phyloP scores from a whole-genome alignment of 2,888 invertebrate genomes.

The Mythimna ferrago region DNA sequence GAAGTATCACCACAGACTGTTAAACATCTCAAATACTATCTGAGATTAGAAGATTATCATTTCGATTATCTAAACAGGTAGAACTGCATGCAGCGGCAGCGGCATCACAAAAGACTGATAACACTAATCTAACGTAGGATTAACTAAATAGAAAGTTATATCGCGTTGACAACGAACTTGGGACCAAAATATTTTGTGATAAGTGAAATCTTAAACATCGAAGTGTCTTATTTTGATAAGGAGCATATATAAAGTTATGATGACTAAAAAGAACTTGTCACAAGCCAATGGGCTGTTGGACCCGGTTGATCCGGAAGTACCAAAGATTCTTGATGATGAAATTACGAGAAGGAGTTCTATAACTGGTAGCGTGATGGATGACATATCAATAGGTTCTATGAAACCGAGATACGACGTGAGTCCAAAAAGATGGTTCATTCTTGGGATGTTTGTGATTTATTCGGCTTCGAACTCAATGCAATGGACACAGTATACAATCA shows the following conservation, averaged over 20 bases:
- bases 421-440: constrained; percentile 94
- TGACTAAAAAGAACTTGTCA: constrained; percentile 52
- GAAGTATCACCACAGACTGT: background rate
- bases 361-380: constrained; percentile 78
- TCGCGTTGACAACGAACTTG: constrained; percentile 30
- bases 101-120: constrained; percentile 59
- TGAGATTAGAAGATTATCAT: constrained; percentile 37
- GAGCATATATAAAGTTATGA: constrained; percentile 26
- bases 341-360: constrained; percentile 64
- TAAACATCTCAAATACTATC: constrained; percentile 15
- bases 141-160: constrained; percentile 37
- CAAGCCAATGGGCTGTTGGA: constrained; percentile 49
- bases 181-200: constrained; percentile 49
- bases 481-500: constrained; percentile 99
- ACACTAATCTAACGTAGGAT: constrained; percentile 30
- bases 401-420: constrained; percentile 90
- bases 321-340: constrained; percentile 65
- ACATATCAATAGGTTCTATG: background rate
- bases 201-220: constrained; percentile 13
- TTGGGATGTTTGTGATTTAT: constrained; percentile 95
- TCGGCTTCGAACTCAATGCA: constrained; percentile 98
- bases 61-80: constrained; percentile 46
- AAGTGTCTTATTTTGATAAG: constrained; percentile 44
- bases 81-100: constrained; percentile 36
- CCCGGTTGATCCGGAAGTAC: constrained; percentile 63